Percentiles rank a stretch among this genome's conserved stretches.
Evolutionary conservation across 2,113 vertebrate species (phyloP).

Genomic region (Genyomyrus donnyi): DNA sequence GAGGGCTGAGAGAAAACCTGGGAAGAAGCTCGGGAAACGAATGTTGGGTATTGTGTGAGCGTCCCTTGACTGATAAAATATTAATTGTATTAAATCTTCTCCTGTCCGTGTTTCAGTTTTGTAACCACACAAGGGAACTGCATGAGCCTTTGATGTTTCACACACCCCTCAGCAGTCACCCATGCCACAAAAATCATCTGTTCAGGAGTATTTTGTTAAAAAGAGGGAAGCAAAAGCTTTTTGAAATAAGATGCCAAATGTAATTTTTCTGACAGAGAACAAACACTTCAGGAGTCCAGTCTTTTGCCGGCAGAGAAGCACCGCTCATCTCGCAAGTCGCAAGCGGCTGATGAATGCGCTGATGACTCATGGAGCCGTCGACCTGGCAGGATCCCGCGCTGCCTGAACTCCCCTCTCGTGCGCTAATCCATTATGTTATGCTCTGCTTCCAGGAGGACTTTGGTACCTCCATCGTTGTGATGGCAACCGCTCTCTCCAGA

Average conservation of each 20-base stretch:
- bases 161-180: not conserved
- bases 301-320: not conserved
- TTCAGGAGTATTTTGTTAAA: not conserved
- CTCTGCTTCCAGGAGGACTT: not conserved
- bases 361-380: not conserved
- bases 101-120: not conserved
- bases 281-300: not conserved
- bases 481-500: not conserved
- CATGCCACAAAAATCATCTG: not conserved
- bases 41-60: not conserved
- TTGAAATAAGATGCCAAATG: not conserved
- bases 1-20: not conserved
- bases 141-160: not conserved
- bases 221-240: not conserved
- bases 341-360: not conserved
- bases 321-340: not conserved
- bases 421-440: not conserved
- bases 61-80: not conserved
- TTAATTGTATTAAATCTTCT: not conserved
- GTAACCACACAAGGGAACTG: not conserved
- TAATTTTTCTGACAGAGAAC: not conserved
- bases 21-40: not conserved
- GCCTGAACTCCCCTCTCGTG: not conserved
- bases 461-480: not conserved
- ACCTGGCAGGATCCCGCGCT: not conserved